These are phyloP conservation scores for Limanda limanda DNA, from an alignment of 2,113 vertebrate species.

Conservation along the genomic window DNA sequence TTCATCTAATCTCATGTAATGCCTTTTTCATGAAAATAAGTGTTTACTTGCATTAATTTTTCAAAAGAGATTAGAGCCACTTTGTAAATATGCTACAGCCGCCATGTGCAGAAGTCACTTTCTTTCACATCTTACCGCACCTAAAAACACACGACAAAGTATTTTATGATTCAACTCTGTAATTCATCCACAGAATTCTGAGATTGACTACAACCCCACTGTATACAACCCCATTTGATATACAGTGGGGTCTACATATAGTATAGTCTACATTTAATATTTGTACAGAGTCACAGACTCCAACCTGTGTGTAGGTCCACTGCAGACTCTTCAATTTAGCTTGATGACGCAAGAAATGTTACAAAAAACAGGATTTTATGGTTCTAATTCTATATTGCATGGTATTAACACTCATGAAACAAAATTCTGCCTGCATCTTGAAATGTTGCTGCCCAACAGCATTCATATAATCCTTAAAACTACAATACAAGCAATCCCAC, in stretches of 20 bases:
- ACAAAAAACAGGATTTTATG: slow-evolving; percentile 53
- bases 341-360: slow-evolving; percentile 34
- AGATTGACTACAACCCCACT: background rate
- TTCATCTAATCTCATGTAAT: slow-evolving; percentile 42
- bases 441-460: slow-evolving; percentile 18
- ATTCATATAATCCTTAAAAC: slow-evolving; percentile 38
- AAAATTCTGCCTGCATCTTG: slow-evolving; percentile 27
- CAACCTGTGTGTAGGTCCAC: slow-evolving; percentile 3
- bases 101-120: background rate
- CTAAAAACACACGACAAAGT: background rate
- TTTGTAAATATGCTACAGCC: slow-evolving; percentile 7
- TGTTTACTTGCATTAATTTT: slow-evolving; percentile 32
- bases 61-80: background rate
- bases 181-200: background rate
- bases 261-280: slow-evolving; percentile 23
- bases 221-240: background rate
- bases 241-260: background rate
- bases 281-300: background rate
- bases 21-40: slow-evolving; percentile 21
- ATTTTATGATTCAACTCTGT: background rate
- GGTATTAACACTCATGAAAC: slow-evolving; percentile 31
- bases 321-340: slow-evolving; percentile 24
- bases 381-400: slow-evolving; percentile 31
- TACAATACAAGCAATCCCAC: slow-evolving; percentile 33
- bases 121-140: background rate